Conservation (phyloP, 2,888 invertebrate species). For the Scaptomyza reducta region DNA sequence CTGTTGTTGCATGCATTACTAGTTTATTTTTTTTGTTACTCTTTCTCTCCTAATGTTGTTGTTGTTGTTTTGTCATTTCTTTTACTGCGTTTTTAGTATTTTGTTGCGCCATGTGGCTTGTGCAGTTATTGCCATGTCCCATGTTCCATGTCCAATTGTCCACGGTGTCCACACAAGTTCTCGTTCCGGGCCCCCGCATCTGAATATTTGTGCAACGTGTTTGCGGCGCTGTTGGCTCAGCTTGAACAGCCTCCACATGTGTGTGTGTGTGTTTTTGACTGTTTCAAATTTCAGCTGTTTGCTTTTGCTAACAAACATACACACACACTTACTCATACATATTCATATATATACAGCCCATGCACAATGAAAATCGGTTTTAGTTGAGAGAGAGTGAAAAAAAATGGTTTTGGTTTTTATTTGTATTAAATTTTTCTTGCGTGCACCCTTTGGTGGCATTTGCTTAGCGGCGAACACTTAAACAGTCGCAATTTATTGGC, state of each 20-base stretch:
- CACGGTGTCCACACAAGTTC: slow-evolving; percentile 30
- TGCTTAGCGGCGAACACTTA: slow-evolving; percentile 48
- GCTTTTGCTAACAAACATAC: slow-evolving; percentile 43
- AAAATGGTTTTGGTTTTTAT: not conserved
- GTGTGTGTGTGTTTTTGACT: slow-evolving; percentile 28
- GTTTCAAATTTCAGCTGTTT: slow-evolving; percentile 66
- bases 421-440: slow-evolving; percentile 31
- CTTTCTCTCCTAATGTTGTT: not conserved
- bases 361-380: slow-evolving; percentile 35
- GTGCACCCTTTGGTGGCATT: slow-evolving; percentile 37
- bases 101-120: slow-evolving; percentile 55
- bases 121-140: slow-evolving; percentile 57
- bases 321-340: slow-evolving; percentile 5
- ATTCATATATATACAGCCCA: slow-evolving; percentile 35
- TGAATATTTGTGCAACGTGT: slow-evolving; percentile 77
- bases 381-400: not conserved
- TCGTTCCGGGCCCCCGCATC: slow-evolving; percentile 55
- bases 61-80: slow-evolving; percentile 49
- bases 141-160: slow-evolving; percentile 37
- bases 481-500: slow-evolving; percentile 70
- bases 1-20: slow-evolving; percentile 52
- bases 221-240: slow-evolving; percentile 72
- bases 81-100: slow-evolving; percentile 47
- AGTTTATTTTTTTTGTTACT: slow-evolving; percentile 11
- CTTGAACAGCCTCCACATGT: slow-evolving; percentile 47